Base-by-base conservation (phyloP, 1,140 invertebrate species). In the Drosophila nebulosa region DNA sequence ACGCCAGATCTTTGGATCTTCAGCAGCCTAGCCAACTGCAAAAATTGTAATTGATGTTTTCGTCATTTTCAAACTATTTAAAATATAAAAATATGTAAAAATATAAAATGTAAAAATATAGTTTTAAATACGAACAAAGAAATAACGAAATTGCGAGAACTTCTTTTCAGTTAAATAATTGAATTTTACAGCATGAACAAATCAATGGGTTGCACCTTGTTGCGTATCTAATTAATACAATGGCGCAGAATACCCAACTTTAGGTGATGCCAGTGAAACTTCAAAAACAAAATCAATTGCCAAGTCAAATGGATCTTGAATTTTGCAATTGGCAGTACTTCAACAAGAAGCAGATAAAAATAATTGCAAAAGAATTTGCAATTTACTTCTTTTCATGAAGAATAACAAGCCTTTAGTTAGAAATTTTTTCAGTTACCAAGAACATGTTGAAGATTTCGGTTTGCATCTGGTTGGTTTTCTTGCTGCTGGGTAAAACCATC, bases 1-100 rank as follows among this genome's bases (percentile, higher is more conserved):
- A 93, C 64, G 92, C 92, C 2, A 73, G 92, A 65, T 84, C 90
- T 5, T 35, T 92, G 0, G 70, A 92, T 16, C 39, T 91, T 10
- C 46, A 73, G 22, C 68, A 88, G 12, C 84, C 89, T 1, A 88
- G 78, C 42, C 64, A 91, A 63, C 24, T 83, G 67, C 63, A 86
- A 65, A 64, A 57, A 30, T 46, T 69, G 10, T 78, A 69, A 21
- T 14, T n/a, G 1, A 39, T 16, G 55, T 57, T 35, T 52, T n/a
- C 39, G 14, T 64, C n/a, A 61, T 51, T 52, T 63, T 60, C 55
- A 66, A 66, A 53, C 22, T 56, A 52, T 50, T 71, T 71, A 78
- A 70, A 55, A 57, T 61, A 85, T 55, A 57, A 69, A 80, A 78
- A 69, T 80, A 74, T 74, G n/a, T n/a, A n/a, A n/a, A n/a, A n/a